Evolutionary conservation across 2,888 invertebrate genomes (phyloP), one percentile per base, ranked within the genome.

Genomic region (Lasioglossum calceatum): DNA sequence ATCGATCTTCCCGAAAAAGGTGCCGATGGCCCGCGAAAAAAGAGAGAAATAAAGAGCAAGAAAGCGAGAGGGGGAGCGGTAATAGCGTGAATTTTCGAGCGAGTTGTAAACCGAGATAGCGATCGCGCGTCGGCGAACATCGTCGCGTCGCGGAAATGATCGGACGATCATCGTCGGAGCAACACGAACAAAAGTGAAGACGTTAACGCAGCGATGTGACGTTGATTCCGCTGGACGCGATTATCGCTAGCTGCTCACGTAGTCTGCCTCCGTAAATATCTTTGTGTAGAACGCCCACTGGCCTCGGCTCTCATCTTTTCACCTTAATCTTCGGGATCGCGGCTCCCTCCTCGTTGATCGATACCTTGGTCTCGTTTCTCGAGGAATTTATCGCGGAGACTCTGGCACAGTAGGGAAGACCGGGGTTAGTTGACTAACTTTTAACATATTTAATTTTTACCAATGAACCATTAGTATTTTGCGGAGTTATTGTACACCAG

Each of bases 41-140:
- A 75, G 72, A 64, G 80, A 54, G 54, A 81, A 75, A 19, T 8
- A 67, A 5, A 0, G 36, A 32, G 16, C 5, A 16, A 7, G 64
- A 27, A 19, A 2, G 32, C 4, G 32, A 77, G 84, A 71, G 81
- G 67, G 79, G 79, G 76, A 32, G 44, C 74, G 85, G 89, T 92
- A 91, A 92, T 92, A 89, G 91, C 89, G 89, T 91, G 91, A 92
- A 92, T 92, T 91, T 90, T 89, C 88, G 88, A 90, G 85, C 88
- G 78, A 73, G 77, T 84, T 81, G 80, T 75, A 44, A 72, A 81
- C 74, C 64, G 84, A 90, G 67, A 67, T 84, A 83, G 80, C 70
- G 78, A 72, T 88, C 84, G 67, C 7, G 32, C 36, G 32, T 16
- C 16, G 8, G 16, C 23, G 36, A 19, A 4, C 73, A 64, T 77